phyloP scores from a whole-genome alignment of 2,888 invertebrate species.

The Andrena flavipes region DNA sequence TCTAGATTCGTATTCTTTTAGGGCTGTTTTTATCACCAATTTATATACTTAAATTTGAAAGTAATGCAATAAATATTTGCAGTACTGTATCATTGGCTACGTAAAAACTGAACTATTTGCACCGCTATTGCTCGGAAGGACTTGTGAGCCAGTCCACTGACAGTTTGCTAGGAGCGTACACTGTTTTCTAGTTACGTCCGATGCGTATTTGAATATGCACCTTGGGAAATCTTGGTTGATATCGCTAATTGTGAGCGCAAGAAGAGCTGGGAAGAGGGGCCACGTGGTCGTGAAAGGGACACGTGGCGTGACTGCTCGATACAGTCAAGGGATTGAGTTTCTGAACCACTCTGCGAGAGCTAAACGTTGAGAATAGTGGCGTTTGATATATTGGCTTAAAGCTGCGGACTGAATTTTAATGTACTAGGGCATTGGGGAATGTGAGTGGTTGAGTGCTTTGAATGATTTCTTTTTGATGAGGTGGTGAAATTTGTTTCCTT shows the following conservation, averaged over 20 bases:
- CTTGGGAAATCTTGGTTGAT: slow-evolving; percentile 6
- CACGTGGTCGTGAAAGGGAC: neutral
- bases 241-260: neutral
- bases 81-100: too few species aligned
- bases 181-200: neutral
- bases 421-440: too few species aligned
- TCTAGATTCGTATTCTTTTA: too few species aligned
- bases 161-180: neutral
- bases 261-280: neutral
- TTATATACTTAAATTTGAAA: too few species aligned
- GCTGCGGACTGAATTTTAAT: too few species aligned
- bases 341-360: neutral
- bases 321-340: too few species aligned
- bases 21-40: too few species aligned
- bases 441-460: neutral
- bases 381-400: too few species aligned
- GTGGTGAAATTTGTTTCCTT: too few species aligned
- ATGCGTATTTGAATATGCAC: neutral
- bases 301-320: neutral
- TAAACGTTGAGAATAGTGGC: neutral
- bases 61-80: too few species aligned
- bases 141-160: neutral
- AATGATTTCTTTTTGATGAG: neutral
- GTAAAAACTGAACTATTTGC: too few species aligned
- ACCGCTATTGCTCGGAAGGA: too few species aligned